These are phyloP conservation scores for Actinopyga echinites DNA, from an alignment of 53 echinoderm and acorn worm genomes.

Conservation along the genomic window DNA sequence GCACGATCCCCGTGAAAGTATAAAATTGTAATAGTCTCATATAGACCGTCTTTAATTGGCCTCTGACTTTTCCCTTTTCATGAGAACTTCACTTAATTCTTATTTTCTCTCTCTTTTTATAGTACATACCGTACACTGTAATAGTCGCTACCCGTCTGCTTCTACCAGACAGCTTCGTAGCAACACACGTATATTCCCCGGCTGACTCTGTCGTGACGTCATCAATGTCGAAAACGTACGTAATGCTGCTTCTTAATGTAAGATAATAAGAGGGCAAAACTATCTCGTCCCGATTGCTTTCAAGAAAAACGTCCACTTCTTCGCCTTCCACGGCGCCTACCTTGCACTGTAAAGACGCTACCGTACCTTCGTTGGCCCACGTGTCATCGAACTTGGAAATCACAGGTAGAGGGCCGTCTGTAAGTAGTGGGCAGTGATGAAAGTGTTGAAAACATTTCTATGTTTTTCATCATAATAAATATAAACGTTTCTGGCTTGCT, in stretches of 20 bases:
- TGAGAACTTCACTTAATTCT: too few species aligned
- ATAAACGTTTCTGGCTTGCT: too few species aligned
- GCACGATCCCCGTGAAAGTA: too few species aligned
- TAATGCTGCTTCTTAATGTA: not conserved
- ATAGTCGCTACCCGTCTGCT: conserved; percentile 26
- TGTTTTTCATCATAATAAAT: too few species aligned
- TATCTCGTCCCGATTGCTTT: not conserved
- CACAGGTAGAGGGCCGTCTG: conserved; percentile 2
- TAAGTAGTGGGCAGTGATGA: not conserved
- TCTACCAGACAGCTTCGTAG: conserved; percentile 56
- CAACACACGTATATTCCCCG: conserved; percentile 67
- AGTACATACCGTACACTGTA: conserved; percentile 43
- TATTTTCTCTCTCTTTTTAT: too few species aligned
- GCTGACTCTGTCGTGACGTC: not conserved
- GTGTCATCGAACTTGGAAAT: not conserved
- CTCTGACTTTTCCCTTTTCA: too few species aligned
- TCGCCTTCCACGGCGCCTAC: not conserved
- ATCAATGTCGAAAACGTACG: conserved; percentile 4
- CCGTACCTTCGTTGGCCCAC: not conserved
- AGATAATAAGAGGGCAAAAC: not conserved
- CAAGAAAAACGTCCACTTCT: not conserved
- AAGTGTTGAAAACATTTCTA: too few species aligned
- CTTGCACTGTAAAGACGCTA: not conserved
- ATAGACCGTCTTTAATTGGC: too few species aligned
- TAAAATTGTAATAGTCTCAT: too few species aligned